phyloP scores from a whole-genome alignment of 2,113 vertebrate genomes.

The Proteles cristata region DNA sequence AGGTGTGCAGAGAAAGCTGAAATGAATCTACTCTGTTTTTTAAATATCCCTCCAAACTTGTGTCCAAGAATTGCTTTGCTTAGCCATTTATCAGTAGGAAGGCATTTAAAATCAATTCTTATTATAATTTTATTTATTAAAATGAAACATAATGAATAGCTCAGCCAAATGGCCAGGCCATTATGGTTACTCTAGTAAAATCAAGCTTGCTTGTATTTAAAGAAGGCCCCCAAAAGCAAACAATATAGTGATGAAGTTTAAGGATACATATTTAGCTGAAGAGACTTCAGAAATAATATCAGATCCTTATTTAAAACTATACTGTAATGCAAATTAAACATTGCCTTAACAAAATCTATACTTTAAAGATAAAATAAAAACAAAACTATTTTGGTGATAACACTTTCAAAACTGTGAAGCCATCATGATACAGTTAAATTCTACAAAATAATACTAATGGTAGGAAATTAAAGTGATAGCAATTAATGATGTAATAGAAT shows the following conservation, averaged over 20 bases:
- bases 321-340: not conserved
- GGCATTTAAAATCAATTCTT: not conserved
- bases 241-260: not conserved
- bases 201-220: not conserved
- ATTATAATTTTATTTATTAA: slow-evolving; percentile 29
- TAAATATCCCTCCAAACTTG: not conserved
- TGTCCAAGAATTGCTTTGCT: not conserved
- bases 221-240: not conserved
- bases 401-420: not conserved
- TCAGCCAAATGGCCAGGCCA: not conserved
- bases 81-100: not conserved
- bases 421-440: not conserved
- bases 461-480: not conserved
- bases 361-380: not conserved
- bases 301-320: not conserved
- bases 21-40: not conserved
- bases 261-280: not conserved
- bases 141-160: not conserved
- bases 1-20: not conserved
- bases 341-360: not conserved
- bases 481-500: not conserved
- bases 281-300: not conserved
- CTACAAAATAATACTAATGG: not conserved
- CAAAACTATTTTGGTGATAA: not conserved
- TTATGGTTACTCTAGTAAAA: not conserved